Percentiles rank a stretch among this genome's conserved stretches.
Evolutionary conservation across 2,113 vertebrate species (phyloP).

Genomic region (Caranx ignobilis): DNA sequence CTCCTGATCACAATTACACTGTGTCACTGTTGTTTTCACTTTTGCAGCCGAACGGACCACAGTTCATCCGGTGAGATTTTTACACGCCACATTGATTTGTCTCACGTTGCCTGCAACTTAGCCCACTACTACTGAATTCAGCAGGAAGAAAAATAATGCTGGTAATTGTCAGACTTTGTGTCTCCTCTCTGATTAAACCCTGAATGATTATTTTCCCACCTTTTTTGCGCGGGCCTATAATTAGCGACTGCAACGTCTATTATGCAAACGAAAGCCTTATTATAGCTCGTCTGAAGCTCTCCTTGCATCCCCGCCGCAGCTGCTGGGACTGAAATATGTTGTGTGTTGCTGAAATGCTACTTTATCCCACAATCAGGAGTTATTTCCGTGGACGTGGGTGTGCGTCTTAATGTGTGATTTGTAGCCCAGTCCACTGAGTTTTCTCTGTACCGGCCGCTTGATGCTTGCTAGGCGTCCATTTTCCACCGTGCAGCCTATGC

Average conservation of each 20-base stretch:
- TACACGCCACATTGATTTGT: constrained; percentile 62
- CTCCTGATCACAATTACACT: constrained; percentile 12
- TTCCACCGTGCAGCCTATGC: constrained; percentile 76
- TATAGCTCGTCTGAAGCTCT: constrained; percentile 43
- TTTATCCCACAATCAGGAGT: not conserved
- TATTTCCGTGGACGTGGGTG: constrained; percentile 6
- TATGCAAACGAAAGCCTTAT: constrained; percentile 61
- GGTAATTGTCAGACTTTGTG: constrained; percentile 36
- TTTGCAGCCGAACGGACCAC: constrained; percentile 45
- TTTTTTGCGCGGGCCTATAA: constrained; percentile 62
- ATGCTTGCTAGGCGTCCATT: constrained; percentile 82
- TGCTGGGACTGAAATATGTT: constrained; percentile 44
- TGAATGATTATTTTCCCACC: constrained; percentile 37
- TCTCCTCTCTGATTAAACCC: constrained; percentile 29
- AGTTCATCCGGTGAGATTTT: constrained; percentile 55
- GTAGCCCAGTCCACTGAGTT: constrained; percentile 62
- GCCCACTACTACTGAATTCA: constrained; percentile 26
- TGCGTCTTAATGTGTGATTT: constrained; percentile 46
- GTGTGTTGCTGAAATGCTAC: constrained; percentile 18
- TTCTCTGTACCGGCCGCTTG: constrained; percentile 64
- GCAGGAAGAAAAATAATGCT: constrained; percentile 25
- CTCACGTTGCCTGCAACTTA: constrained; percentile 69
- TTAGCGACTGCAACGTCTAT: constrained; percentile 58
- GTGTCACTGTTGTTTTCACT: constrained; percentile 43
- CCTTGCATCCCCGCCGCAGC: constrained; percentile 40